Evolutionary conservation across 2,888 invertebrate genomes (phyloP).

Genomic region (Xestia ashworthii): DNA sequence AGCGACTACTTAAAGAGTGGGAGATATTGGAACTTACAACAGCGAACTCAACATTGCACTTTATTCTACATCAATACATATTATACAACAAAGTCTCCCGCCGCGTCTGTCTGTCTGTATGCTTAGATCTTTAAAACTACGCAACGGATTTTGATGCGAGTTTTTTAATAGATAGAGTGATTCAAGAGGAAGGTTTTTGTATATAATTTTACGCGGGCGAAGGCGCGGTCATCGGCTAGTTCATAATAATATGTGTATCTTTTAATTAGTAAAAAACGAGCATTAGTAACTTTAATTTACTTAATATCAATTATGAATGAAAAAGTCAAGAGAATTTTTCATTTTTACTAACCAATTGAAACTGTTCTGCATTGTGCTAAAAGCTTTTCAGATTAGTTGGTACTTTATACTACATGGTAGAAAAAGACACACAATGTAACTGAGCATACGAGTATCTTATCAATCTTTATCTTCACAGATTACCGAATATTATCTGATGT

Average conservation of each 20-base stretch:
- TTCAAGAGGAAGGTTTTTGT: too few relatives aligned
- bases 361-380: not conserved
- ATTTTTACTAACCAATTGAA: not conserved
- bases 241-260: too few relatives aligned
- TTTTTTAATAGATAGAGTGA: too few relatives aligned
- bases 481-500: constrained; percentile 13
- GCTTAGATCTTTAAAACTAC: too few relatives aligned
- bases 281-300: not conserved
- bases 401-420: not conserved
- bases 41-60: not conserved
- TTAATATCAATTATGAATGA: not conserved
- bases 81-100: too few relatives aligned
- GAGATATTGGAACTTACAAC: not conserved
- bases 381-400: not conserved
- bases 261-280: not conserved
- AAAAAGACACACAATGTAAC: not conserved
- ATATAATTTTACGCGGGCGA: too few relatives aligned
- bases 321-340: not conserved
- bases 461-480: constrained; percentile 21
- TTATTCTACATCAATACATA: too few relatives aligned
- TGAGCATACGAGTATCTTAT: not conserved
- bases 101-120: too few relatives aligned
- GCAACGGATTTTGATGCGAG: too few relatives aligned
- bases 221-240: too few relatives aligned
- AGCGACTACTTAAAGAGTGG: not conserved